Evolutionary conservation across 2,113 vertebrate genomes (phyloP), one percentile per base, ranked within the genome.

Genomic region (Phodopus roborovskii): DNA sequence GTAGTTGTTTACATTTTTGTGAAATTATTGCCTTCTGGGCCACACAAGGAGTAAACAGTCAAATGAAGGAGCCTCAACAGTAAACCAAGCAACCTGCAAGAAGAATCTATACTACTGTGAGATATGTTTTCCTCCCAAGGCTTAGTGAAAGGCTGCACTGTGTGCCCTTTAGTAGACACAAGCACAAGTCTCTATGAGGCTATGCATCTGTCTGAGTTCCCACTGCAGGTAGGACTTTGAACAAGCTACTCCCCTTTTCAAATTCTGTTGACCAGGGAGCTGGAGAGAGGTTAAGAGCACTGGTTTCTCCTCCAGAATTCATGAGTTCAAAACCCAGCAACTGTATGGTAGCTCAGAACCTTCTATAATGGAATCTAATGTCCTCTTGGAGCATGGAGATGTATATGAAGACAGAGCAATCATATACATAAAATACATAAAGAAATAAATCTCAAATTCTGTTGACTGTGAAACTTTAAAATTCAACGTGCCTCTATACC

Each of bases 1-100:
- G 71, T 79, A 64, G 81, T 94, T 85, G 42, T 85, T 96, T 94
- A 94, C 71, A 93, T 94, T 89, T 90, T 92, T 94, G 94, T 68
- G 39, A 39, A 96, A 85, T 92, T 84, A 86, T 45, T 96, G 75
- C 95, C 88, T 94, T 97, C 75, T 95, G 95, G 96, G 96, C 97
- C 97, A 95, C 97, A 95, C 97, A 97, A 53, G 60, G 17, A 92
- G 88, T 62, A 87, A 94, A 60, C 19, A 90, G 88, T 30, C 60
- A n/a, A 87, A 90, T 24, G n/a, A 10, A 83, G 73, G 42, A 84
- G 45, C 68, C 91, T 60, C 90, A 92, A 87, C 73, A 89, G 75
- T 73, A 87, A 96, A 78, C 33, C 64, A n/a, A 94, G 60, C 26
- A 68, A 19, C 58, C 42, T 56, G 60, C 85, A 56, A 64, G 85